Percentiles rank a stretch among this genome's conserved stretches.
phyloP scores from a whole-genome alignment of 2,113 vertebrate genomes.

The Columba livia region DNA sequence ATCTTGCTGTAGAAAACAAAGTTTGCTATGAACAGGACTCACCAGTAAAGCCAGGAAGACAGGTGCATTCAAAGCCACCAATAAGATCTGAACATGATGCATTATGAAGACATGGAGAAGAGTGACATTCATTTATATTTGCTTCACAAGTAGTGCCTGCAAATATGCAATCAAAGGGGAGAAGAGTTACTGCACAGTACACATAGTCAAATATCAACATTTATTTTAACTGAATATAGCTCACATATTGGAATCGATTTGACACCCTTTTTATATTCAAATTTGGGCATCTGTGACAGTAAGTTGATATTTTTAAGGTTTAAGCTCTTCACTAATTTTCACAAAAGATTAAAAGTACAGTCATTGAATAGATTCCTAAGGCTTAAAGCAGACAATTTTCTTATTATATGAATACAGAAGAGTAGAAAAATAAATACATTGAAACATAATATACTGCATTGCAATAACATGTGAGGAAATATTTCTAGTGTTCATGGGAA shows the following conservation, averaged over 20 bases:
- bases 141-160: slow-evolving; percentile 79
- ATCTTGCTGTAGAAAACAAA: not conserved
- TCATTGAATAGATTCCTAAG: not conserved
- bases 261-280: not conserved
- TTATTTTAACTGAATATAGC: not conserved
- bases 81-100: slow-evolving; percentile 75
- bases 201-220: not conserved
- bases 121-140: slow-evolving; percentile 78
- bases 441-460: not conserved
- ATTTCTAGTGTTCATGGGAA: not conserved
- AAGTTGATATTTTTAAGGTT: not conserved
- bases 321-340: not conserved
- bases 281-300: not conserved
- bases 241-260: not conserved
- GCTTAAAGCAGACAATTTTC: slow-evolving; percentile 14
- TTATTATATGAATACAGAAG: slow-evolving; percentile 18
- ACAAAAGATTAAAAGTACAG: not conserved
- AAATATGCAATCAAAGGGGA: not conserved
- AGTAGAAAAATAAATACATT: slow-evolving; percentile 10
- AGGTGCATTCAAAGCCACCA: slow-evolving; percentile 73
- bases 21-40: slow-evolving; percentile 12
- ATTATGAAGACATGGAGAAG: slow-evolving; percentile 76
- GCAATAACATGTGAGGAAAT: not conserved
- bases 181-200: not conserved
- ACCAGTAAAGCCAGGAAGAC: slow-evolving; percentile 77